These are phyloP conservation scores for Malthinus seriepunctatus DNA, from an alignment of 2,888 invertebrate genomes.

Conservation along the genomic window DNA sequence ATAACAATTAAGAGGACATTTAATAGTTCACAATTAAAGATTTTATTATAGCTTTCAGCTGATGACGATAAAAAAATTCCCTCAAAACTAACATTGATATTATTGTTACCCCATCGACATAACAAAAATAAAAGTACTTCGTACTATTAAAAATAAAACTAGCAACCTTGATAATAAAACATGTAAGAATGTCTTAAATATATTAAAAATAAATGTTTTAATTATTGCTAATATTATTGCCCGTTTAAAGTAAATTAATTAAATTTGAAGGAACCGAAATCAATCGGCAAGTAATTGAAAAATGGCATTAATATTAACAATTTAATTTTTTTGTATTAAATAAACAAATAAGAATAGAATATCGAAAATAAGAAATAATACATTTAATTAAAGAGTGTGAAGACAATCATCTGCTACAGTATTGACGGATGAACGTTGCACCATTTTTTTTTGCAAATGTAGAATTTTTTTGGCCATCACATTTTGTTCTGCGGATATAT, in stretches of 20 bases:
- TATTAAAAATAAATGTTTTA: constrained; percentile 12
- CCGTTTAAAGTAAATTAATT: background rate
- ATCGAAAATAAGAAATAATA: constrained; percentile 30
- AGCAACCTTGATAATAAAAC: constrained; percentile 20
- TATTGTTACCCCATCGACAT: constrained; percentile 15
- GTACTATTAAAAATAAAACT: constrained; percentile 25
- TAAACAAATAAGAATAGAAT: constrained; percentile 24
- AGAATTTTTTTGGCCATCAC: constrained; percentile 21
- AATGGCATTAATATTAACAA: constrained; percentile 28
- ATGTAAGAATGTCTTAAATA: constrained; percentile 19
- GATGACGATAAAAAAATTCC: constrained; percentile 17
- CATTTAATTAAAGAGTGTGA: constrained; percentile 24
- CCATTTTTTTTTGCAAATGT: constrained; percentile 14
- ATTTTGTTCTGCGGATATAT: constrained; percentile 7
- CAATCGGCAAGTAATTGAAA: background rate
- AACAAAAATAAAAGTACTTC: constrained; percentile 24
- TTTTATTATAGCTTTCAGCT: background rate
- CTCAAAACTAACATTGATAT: constrained; percentile 4
- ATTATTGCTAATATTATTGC: constrained; percentile 28
- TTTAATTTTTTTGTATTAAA: constrained; percentile 22
- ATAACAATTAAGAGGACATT: constrained; percentile 8
- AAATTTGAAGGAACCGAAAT: too few relatives aligned
- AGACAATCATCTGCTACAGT: constrained; percentile 23
- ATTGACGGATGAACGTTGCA: constrained; percentile 13
- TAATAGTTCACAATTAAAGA: constrained; percentile 9